Base-by-base conservation (phyloP, 1,140 invertebrate genomes). In the Lamellibrachia luymesi region DNA sequence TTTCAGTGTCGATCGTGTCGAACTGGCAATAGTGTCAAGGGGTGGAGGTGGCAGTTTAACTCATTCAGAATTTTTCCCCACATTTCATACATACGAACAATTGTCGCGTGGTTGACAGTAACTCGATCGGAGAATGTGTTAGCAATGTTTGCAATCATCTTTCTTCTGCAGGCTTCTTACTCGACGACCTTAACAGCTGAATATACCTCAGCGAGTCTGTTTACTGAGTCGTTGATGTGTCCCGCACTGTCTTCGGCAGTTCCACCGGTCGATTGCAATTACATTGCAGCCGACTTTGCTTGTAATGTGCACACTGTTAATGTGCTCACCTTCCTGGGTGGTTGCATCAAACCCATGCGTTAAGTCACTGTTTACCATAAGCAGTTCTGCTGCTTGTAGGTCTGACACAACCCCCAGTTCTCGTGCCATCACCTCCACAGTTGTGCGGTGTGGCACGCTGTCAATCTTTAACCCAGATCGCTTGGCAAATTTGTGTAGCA, bases 41-140 rank as follows among this genome's bases (percentile, higher is more conserved):
- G 90, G n/a, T 91, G 90, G 5, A 91, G 25, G n/a, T 93, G 93
- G 51, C 93, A 93, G 51, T 93, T 93, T 6, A 93, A 64, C 90
- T 93, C 52, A 92, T 93, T 93, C 38, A 93, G n/a, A 2, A 2
- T 0, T 92, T 64, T 92, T 7, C 64, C 27, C 93, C 91, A 93
- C 8, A 49, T 51, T n/a, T 50, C 27, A 27, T 52, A 25, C n/a
- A 93, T 13, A 38, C 38, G 38, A 38, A 38, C 38, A 38, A 38
- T 38, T 38, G 38, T 38, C 38, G 38, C 38, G 38, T 38, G 38
- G 38, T 38, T 38, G 38, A 38, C 38, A 38, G 38, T 1, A 38
- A 38, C 38, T 38, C 38, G 38, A 38, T 38, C 38, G 38, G 38
- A 0, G 0, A 38, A 1, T 38, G 38, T 38, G 38, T 38, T 38